Evolutionary conservation across 2,113 vertebrate species (phyloP).

Genomic region (Poecile atricapillus): DNA sequence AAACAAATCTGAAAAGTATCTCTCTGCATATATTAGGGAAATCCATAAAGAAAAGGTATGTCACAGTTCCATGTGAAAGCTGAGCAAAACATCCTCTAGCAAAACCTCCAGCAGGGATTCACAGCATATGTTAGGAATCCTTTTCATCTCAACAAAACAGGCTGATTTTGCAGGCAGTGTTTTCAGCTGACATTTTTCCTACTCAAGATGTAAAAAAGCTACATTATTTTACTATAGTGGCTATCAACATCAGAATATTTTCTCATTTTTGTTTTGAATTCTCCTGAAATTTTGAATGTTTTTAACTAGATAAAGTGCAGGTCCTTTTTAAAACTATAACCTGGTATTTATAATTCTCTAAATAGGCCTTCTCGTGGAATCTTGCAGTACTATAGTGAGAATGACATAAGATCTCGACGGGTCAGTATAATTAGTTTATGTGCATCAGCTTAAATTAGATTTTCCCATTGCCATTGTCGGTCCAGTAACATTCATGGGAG

Average conservation of each 20-base stretch:
- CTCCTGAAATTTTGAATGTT: neutral
- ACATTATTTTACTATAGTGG: neutral
- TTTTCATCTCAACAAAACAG: neutral
- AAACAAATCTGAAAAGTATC: neutral
- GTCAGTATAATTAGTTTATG: neutral
- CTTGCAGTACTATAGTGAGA: neutral
- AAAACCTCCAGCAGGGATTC: neutral
- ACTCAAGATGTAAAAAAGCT: neutral
- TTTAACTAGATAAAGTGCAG: neutral
- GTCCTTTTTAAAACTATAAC: neutral
- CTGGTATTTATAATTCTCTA: neutral
- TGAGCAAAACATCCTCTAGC: neutral
- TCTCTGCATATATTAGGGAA: neutral
- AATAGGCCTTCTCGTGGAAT: neutral
- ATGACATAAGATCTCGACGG: neutral
- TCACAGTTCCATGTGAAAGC: neutral
- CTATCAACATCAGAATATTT: neutral
- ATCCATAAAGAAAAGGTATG: neutral
- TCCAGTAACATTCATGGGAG: neutral
- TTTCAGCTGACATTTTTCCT: neutral
- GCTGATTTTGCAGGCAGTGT: neutral
- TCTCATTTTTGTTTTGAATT: neutral
- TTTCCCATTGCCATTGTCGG: neutral
- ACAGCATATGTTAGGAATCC: neutral
- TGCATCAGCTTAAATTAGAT: neutral